Evolutionary conservation across 2,113 vertebrate species (phyloP), one percentile per base, ranked within the genome.

Genomic region (Calyptommatus sinebrachiatus): DNA sequence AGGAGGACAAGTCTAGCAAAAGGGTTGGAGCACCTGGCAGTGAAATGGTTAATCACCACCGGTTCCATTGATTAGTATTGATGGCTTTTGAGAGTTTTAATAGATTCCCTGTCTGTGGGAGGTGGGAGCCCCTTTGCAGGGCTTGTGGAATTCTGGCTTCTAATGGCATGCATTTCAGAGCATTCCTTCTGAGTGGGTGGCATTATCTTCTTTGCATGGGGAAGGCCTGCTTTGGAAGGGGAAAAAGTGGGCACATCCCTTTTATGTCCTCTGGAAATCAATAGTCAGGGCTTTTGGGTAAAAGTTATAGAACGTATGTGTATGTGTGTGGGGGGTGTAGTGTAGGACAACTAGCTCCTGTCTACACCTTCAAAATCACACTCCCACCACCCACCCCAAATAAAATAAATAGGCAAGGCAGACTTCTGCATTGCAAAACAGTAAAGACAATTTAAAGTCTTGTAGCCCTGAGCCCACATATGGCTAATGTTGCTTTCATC

Each of bases 141-240:
- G 88, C 91, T 93, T 91, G 93, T 90, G 92, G 92, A 92, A 91
- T 92, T 92, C 91, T 90, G 41, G 94, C 94, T 95, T 94, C 95
- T 92, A 94, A 95, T 95, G 95, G 94, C 96, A 95, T 95, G 93
- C 95, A 94, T 94, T 91, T 11, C 22, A 22, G 22, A 24, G 94
- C 96, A 97, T 97, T 97, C 96, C 96, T 95, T 95, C 95, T 91
- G 96, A 94, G 95, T 96, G 96, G 95, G 96, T 97, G 96, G 97
- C 94, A 96, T 91, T 79, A 92, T 90, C 89, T 93, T 90, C 88
- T 90, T 90, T 90, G 87, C 89, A 90, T 87, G 85, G 92, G 86
- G 92, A 92, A 93, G 90, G 92, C 91, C 93, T 92, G 88, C 20
- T 65, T 90, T 61, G n/a, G 7, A 14, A 41, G 22, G 21, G 89